These are phyloP conservation scores for Antitype chi DNA, from an alignment of 2,888 invertebrate genomes.

Conservation along the genomic window DNA sequence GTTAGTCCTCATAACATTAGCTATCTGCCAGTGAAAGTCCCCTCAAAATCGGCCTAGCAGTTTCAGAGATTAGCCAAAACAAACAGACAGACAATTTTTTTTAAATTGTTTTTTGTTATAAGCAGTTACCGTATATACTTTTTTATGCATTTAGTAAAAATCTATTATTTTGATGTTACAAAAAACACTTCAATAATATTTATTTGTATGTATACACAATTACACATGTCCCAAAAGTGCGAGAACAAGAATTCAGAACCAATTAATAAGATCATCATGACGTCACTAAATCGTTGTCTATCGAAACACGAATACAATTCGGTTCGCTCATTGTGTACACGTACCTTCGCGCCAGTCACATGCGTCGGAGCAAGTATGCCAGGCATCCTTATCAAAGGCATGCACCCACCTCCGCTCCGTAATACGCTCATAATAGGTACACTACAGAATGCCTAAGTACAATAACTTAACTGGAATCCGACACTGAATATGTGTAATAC, in stretches of 20 bases:
- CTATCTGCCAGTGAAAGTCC: too few relatives aligned
- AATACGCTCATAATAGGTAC: conserved; percentile 79
- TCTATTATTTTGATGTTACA: too few relatives aligned
- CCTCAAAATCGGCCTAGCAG: too few relatives aligned
- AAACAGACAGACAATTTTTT: too few relatives aligned
- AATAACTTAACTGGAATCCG: conserved; percentile 84
- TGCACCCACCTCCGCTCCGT: conserved; percentile 82
- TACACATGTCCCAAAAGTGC: not conserved
- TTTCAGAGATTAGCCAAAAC: too few relatives aligned
- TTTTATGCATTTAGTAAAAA: too few relatives aligned
- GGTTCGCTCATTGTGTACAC: conserved; percentile 54
- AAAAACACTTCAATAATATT: too few relatives aligned
- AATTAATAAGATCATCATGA: conserved; percentile 35
- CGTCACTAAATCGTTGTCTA: conserved; percentile 37
- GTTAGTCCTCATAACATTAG: too few relatives aligned
- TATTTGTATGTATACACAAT: too few relatives aligned
- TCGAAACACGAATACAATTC: conserved; percentile 60
- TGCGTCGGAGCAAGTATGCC: conserved; percentile 82
- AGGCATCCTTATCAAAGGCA: conserved; percentile 88
- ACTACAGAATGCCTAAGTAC: conserved; percentile 82
- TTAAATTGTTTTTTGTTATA: too few relatives aligned
- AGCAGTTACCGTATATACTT: too few relatives aligned
- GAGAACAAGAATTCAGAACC: not conserved
- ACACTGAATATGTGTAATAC: conserved; percentile 79
- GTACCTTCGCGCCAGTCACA: conserved; percentile 70